Evolutionary conservation across 2,888 invertebrate genomes (phyloP), one percentile per base, ranked within the genome.

Genomic region (Amiota minor): DNA sequence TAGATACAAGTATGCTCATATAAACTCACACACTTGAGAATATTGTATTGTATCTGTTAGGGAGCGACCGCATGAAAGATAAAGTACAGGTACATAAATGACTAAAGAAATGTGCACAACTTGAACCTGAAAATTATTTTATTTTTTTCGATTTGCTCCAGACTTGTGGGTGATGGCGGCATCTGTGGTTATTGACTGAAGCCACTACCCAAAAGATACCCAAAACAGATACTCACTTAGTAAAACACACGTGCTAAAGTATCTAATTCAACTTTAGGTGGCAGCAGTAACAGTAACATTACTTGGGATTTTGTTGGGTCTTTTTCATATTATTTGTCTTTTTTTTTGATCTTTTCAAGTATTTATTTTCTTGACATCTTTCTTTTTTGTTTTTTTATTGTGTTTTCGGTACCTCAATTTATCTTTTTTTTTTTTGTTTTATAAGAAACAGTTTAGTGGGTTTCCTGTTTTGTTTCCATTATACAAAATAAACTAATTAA

Each of bases 51-150:
- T 12, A n/a, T 53, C 53, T 2, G 53, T 12, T n/a, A 53, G 53
- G n/a, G 14, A 53, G n/a, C 53, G 3, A 53, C 4, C 0, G 1
- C 53, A 53, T n/a, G n/a, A 53, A 53, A 53, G n/a, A 62, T 35
- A 12, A 2, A 23, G 9, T 9, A 62, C 10, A 35, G 59, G 20
- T 23, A 62, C 23, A 45, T 23, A 62, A 18, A 20, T 14, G 9
- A 6, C 70, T 53, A 67, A 67, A 67, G 74, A 85, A 77, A 81
- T 84, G 76, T 80, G 79, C 80, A 84, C 78, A 80, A 85, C 85
- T 83, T 83, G 83, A 83, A 83, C 84, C 83, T 82, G 83, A 85
- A 82, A 85, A 85, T 83, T 85, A 84, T 85, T 85, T 84, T n/a
- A n/a, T n/a, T 85, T 75, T 71, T 64, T 50, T 53, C 4, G 35